A percentile compares a stretch with the other conserved stretches of the same genome.
These are phyloP conservation scores for Eristalis arbustorum DNA, from an alignment of 2,888 invertebrate genomes.

Conservation along the genomic window DNA sequence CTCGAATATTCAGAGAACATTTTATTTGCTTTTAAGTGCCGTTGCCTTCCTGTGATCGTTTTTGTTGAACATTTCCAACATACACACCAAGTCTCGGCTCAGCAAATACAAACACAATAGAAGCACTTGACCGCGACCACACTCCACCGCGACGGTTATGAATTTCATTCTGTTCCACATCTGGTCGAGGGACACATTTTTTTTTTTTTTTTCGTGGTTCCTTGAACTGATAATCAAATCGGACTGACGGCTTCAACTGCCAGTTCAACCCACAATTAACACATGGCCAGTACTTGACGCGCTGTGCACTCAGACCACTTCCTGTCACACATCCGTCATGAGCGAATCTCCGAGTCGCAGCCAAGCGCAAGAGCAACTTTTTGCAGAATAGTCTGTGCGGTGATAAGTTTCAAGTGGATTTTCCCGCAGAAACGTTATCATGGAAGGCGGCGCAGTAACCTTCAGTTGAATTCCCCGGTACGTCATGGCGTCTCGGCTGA, in stretches of 20 bases:
- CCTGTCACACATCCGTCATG: not conserved
- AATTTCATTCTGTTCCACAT: not conserved
- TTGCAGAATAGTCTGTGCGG: not conserved
- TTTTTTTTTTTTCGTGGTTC: not conserved
- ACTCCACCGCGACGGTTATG: not conserved
- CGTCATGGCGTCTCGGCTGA: not conserved
- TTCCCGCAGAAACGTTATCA: not conserved
- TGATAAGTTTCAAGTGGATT: not conserved
- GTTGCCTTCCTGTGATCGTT: not conserved
- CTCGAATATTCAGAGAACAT: no score
- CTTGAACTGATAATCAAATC: not conserved
- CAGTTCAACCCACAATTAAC: not conserved
- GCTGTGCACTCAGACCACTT: not conserved
- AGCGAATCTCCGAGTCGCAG: not conserved
- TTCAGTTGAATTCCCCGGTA: not conserved
- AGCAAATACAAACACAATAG: not conserved
- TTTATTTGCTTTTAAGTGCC: no score
- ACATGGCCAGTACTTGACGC: not conserved
- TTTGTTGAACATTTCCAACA: not conserved
- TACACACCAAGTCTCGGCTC: not conserved
- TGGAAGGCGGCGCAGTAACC: not conserved
- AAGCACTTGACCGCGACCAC: not conserved
- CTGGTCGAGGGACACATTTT: not conserved
- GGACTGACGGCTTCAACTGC: not conserved
- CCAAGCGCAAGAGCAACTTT: not conserved